A percentile compares a stretch with the other conserved stretches of the same genome.
Conservation (phyloP, 2,888 invertebrate genomes). For the Drosophila nr. medialis region DNA sequence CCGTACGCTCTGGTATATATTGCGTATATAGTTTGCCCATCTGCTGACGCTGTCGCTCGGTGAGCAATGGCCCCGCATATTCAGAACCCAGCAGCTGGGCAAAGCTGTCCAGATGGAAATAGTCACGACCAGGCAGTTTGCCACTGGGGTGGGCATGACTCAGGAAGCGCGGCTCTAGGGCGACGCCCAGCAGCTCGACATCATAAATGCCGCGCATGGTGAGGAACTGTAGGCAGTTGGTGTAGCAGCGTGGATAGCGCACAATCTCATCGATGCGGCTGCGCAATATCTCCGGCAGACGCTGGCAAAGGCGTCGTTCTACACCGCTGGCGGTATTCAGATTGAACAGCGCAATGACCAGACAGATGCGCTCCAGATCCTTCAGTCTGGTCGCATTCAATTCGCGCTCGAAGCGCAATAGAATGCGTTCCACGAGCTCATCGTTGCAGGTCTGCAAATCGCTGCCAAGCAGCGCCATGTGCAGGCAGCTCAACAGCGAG, state of each 20-base stretch:
- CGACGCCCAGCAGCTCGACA: constrained; percentile 86
- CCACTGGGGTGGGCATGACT: constrained; percentile 86
- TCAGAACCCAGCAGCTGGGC: constrained; percentile 80
- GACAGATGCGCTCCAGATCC: constrained; percentile 90
- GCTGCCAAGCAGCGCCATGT: constrained; percentile 88
- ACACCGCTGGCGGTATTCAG: constrained; percentile 85
- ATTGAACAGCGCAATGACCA: constrained; percentile 88
- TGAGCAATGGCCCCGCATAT: constrained; percentile 86
- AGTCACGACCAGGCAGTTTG: constrained; percentile 86
- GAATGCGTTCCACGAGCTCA: constrained; percentile 85
- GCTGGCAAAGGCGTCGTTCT: constrained; percentile 85
- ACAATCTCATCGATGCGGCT: constrained; percentile 86
- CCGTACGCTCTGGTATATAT: constrained; percentile 86
- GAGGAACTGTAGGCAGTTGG: constrained; percentile 87
- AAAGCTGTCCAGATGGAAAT: constrained; percentile 87
- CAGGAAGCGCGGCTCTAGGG: constrained; percentile 87
- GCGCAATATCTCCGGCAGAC: constrained; percentile 85
- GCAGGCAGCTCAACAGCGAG: constrained; percentile 88
- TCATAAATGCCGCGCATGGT: constrained; percentile 87
- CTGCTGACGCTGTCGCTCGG: constrained; percentile 84
- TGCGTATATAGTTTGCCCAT: constrained; percentile 87
- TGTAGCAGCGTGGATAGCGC: constrained; percentile 87
- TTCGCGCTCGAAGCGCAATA: constrained; percentile 85
- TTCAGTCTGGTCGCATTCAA: constrained; percentile 87
- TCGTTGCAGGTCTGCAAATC: constrained; percentile 85